phyloP scores from a whole-genome alignment of 2,888 invertebrate genomes.

The Plebejus argus region DNA sequence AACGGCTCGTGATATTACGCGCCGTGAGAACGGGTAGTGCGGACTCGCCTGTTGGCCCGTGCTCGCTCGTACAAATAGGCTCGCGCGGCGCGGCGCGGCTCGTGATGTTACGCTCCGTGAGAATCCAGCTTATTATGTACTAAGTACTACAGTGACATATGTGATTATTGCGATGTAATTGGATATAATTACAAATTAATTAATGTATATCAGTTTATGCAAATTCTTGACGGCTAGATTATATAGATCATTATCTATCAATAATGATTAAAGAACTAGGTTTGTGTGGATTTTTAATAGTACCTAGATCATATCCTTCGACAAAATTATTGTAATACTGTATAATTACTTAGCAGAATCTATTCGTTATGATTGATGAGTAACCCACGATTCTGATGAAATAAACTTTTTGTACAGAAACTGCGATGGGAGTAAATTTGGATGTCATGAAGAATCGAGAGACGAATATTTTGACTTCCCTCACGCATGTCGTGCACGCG shows the following conservation, averaged over 20 bases:
- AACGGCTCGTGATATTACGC: too few species aligned
- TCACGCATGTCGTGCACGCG: constrained; percentile 56
- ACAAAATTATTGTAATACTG: not conserved
- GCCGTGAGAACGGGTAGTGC: too few species aligned
- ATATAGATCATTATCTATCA: not conserved
- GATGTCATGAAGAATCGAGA: constrained; percentile 62
- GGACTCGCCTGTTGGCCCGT: too few species aligned
- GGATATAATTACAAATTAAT: not conserved
- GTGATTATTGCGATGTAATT: not conserved
- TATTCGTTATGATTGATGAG: too few species aligned
- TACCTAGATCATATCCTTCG: not conserved
- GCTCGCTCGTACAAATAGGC: too few species aligned
- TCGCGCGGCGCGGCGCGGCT: too few species aligned
- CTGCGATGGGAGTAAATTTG: constrained; percentile 67
- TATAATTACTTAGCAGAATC: too few species aligned
- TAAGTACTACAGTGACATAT: too few species aligned
- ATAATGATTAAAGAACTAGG: not conserved
- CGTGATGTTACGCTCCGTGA: too few species aligned
- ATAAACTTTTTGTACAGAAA: constrained; percentile 51
- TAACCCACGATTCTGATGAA: not conserved
- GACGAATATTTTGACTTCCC: constrained; percentile 57
- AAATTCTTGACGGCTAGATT: not conserved
- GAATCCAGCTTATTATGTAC: too few species aligned
- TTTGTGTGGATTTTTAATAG: not conserved
- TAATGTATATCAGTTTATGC: not conserved